Percentiles rank a stretch among this genome's conserved stretches.
These are phyloP conservation scores for Cantharis nigra DNA, from an alignment of 2,888 invertebrate species.

Conservation along the genomic window DNA sequence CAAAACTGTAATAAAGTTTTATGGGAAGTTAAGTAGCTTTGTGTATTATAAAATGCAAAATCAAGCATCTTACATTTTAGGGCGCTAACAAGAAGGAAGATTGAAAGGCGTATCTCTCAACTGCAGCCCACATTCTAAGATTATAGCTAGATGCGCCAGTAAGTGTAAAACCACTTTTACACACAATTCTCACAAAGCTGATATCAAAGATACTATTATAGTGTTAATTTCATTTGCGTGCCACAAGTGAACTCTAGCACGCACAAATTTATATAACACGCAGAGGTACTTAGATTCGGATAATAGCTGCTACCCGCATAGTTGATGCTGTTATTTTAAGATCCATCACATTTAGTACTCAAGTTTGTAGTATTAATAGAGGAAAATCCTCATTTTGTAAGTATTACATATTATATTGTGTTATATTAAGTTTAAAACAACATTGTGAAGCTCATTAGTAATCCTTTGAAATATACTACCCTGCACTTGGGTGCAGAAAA, in stretches of 20 bases:
- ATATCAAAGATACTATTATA: constrained; percentile 35
- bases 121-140: constrained; percentile 25
- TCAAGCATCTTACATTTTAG: neutral
- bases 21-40: neutral
- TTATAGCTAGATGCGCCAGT: constrained; percentile 32
- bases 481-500: neutral
- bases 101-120: constrained; percentile 26
- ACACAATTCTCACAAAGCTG: constrained; percentile 40
- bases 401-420: neutral
- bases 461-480: neutral
- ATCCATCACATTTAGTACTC: neutral
- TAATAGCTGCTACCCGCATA: constrained; percentile 24
- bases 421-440: neutral
- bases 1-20: neutral
- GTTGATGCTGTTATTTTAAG: constrained; percentile 6
- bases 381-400: neutral
- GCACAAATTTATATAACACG: constrained; percentile 25
- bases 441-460: neutral
- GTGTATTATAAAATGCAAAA: neutral
- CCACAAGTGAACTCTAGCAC: constrained; percentile 22
- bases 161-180: constrained; percentile 42
- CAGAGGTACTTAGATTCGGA: constrained; percentile 16
- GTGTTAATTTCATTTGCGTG: constrained; percentile 31
- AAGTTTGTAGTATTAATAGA: neutral
- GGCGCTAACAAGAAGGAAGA: constrained; percentile 27